Conservation (phyloP, 2,797 vertebrate species). For the Pseudochirops cupreus region DNA sequence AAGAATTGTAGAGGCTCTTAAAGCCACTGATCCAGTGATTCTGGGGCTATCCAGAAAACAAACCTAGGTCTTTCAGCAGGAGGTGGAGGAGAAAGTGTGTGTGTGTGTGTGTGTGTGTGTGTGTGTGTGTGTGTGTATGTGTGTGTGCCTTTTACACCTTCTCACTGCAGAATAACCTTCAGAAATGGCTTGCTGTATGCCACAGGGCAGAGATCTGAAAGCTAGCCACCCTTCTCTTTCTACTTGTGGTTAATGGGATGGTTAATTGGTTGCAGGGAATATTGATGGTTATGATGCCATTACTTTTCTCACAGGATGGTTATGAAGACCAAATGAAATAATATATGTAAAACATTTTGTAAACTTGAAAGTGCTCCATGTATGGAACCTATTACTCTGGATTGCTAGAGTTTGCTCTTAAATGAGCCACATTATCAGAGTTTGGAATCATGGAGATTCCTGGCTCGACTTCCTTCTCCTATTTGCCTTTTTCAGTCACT, state of each 20-base stretch:
- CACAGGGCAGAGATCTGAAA: neutral
- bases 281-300: conserved; percentile 1
- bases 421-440: neutral
- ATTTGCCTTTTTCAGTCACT: neutral
- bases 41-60: neutral
- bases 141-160: neutral
- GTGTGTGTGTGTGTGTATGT: no score
- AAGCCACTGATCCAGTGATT: neutral
- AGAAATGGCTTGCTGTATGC: neutral
- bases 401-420: neutral
- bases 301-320: neutral
- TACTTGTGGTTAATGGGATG: neutral
- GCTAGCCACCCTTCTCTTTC: neutral
- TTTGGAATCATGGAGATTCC: neutral
- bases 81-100: no score
- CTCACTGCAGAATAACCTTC: neutral
- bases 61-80: neutral
- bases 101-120: no score
- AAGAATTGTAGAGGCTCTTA: neutral
- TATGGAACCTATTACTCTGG: neutral
- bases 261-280: neutral
- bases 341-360: neutral
- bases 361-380: neutral
- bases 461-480: neutral
- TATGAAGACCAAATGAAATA: neutral